phyloP scores from a whole-genome alignment of 2,888 invertebrate genomes.

The Anaspis maculata region DNA sequence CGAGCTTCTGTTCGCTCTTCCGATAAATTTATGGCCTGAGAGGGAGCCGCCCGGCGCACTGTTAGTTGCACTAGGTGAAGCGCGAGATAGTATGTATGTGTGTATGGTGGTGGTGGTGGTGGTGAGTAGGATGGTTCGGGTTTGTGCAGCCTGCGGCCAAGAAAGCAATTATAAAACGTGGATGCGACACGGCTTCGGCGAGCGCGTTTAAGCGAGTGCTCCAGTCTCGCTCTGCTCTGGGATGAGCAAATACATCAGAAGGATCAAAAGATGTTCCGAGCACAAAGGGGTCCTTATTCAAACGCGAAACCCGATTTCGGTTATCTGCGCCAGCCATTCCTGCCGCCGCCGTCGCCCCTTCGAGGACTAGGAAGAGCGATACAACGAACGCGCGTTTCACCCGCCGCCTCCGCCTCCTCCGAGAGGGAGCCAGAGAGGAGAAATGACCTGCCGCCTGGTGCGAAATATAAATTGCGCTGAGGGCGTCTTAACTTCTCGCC shows the following conservation, averaged over 20 bases:
- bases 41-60: slow-evolving; percentile 17
- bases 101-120: no score
- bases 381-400: no score
- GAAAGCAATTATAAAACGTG: slow-evolving; percentile 39
- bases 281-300: slow-evolving; percentile 37
- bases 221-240: slow-evolving; percentile 23
- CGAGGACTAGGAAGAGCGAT: no score
- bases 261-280: slow-evolving; percentile 39
- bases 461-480: no score
- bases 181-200: slow-evolving; percentile 29
- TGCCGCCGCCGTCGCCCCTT: no score
- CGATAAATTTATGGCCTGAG: slow-evolving; percentile 30
- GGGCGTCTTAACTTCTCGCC: no score
- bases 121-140: no score
- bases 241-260: slow-evolving; percentile 34
- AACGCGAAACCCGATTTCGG: slow-evolving; percentile 39
- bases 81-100: no score
- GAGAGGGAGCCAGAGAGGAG: no score
- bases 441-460: no score
- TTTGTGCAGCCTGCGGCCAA: slow-evolving; percentile 33
- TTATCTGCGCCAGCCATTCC: slow-evolving; percentile 33
- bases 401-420: no score
- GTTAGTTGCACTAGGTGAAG: slow-evolving; percentile 13
- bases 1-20: slow-evolving; percentile 28
- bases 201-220: slow-evolving; percentile 31